Evolutionary conservation across 2,797 vertebrate species (phyloP).

Genomic region (Hybognathus amarus): DNA sequence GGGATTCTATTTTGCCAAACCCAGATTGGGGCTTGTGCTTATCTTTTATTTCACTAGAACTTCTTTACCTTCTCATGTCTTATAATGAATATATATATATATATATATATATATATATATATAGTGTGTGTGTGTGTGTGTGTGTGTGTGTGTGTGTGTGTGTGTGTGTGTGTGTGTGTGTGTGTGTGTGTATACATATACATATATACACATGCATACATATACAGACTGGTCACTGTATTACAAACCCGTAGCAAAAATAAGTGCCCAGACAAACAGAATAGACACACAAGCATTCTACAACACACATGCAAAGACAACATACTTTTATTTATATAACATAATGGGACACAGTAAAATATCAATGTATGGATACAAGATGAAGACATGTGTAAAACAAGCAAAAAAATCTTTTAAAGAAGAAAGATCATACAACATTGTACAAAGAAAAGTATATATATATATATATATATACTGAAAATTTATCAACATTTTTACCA

Average conservation of each 20-base stretch:
- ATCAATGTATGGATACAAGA: conserved; percentile 68
- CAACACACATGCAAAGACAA: conserved; percentile 33
- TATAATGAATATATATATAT: conserved; percentile 61
- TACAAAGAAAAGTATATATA: conserved; percentile 58
- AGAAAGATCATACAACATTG: conserved; percentile 56
- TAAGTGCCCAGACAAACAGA: conserved; percentile 82
- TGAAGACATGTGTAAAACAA: conserved; percentile 46
- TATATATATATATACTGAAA: conserved; percentile 59
- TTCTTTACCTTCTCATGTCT: conserved; percentile 74
- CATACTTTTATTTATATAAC: conserved; percentile 66
- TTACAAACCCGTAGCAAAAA: conserved; percentile 82
- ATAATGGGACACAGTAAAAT: conserved; percentile 72
- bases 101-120: not conserved
- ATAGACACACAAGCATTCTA: conserved; percentile 56
- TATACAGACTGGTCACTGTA: conserved; percentile 84
- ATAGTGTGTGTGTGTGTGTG: too few species aligned
- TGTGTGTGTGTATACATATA: too few species aligned
- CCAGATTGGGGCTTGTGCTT: conserved; percentile 62
- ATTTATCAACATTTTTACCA: conserved; percentile 62
- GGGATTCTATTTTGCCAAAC: conserved; percentile 66
- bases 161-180: too few species aligned
- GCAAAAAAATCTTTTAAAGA: conserved; percentile 55
- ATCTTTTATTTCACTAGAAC: conserved; percentile 69
- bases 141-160: too few species aligned
- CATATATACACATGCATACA: not conserved